These are phyloP conservation scores for Eupsittula cactorum DNA, from an alignment of 2,113 vertebrate species.

Conservation along the genomic window DNA sequence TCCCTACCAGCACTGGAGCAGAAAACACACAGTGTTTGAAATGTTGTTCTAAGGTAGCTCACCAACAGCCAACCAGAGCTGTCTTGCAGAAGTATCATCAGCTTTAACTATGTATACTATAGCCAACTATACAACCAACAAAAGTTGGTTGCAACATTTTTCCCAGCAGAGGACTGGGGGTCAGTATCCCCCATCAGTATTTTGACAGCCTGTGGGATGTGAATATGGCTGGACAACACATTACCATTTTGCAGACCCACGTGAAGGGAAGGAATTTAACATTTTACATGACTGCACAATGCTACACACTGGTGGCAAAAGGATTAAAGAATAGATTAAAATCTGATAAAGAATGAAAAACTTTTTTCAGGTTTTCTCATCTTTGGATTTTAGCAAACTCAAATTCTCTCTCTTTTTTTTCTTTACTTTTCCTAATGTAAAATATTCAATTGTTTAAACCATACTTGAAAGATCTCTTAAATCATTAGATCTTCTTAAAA, in stretches of 20 bases:
- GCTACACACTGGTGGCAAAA: background rate
- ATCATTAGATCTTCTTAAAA: background rate
- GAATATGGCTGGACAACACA: background rate
- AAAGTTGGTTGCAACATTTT: background rate
- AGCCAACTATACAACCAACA: background rate
- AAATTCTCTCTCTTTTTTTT: background rate
- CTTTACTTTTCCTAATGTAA: background rate
- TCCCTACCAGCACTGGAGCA: background rate
- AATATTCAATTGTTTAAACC: background rate
- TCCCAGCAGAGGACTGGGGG: background rate
- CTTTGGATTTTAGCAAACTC: background rate
- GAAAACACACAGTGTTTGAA: background rate
- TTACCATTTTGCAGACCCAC: background rate
- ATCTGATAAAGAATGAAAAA: constrained; percentile 1
- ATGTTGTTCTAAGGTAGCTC: background rate
- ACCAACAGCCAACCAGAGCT: background rate
- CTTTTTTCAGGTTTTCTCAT: background rate
- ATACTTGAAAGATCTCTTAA: background rate
- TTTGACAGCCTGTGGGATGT: background rate
- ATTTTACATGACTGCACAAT: background rate
- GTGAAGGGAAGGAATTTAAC: background rate
- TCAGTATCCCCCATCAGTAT: background rate
- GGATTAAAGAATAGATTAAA: background rate
- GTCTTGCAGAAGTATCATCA: background rate
- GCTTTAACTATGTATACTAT: constrained; percentile 7